Evolutionary conservation across 2,888 invertebrate species (phyloP), one percentile per base, ranked within the genome.

Genomic region (Drosophila pseudotalamancana): DNA sequence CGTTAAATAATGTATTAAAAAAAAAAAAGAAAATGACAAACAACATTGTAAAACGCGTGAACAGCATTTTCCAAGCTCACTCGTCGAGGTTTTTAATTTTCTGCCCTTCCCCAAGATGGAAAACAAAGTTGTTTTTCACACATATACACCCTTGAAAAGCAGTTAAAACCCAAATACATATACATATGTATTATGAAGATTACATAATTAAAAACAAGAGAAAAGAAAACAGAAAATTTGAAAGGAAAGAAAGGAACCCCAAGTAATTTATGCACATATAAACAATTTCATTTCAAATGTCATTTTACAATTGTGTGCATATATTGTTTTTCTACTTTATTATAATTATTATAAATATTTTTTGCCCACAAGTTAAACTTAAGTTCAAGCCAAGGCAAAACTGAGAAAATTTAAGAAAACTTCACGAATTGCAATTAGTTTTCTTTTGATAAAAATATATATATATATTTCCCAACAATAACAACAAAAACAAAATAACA

Each of bases 311-410:
- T 55, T 85, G 72, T 87, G 75, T 69, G 77, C 77, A 66, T 71
- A 61, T 69, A 31, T 45, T 31, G 66, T 51, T 53, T 66, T 69
- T 67, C 46, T 70, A 66, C 68, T 57, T 79, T 43, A 43, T 43
- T 43, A 27, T 40, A 21, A 39, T 21, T 43, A 63, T 75, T 66
- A 65, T 76, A 31, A 53, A 14, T 16, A 29, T 46, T 23, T 32
- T 74, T 83, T 69, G 81, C 77, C 64, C 64, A 50, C 63, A 86
- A 86, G 84, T 81, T 77, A 72, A 80, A 80, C 69, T 74, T 81
- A 77, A 72, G 80, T 81, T 86, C 35, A 72, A 60, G 40, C 40
- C 45, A 48, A 46, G 14, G 37, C 51, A 48, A 23, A 56, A 46
- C 6, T 18, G 31, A 9, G 31, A 21, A 18, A 49, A 49, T 31